A percentile compares a stretch with the other conserved stretches of the same genome.
Conservation (phyloP, 2,113 vertebrate species). For the Reinhardtius hippoglossoides region DNA sequence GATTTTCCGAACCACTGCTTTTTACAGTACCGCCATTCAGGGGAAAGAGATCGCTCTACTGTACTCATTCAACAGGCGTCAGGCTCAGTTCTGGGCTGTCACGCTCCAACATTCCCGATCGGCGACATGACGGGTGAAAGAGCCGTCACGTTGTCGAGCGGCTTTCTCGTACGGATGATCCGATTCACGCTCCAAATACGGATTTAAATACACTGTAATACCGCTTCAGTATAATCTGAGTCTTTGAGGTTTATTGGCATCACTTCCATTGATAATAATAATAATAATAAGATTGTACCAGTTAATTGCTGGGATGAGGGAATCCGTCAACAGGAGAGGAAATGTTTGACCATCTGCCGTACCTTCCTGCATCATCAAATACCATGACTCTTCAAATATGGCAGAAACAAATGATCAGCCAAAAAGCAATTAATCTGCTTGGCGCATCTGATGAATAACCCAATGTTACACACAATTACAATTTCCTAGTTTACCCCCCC, state of each 20-base stretch:
- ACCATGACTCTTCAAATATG: neutral
- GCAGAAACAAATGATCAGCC: neutral
- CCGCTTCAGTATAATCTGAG: neutral
- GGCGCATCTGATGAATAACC: neutral
- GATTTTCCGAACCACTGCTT: conserved; percentile 69
- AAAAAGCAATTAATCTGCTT: neutral
- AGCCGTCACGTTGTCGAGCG: neutral
- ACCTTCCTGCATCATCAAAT: neutral
- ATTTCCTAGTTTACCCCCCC: neutral
- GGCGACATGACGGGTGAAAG: conserved; percentile 27
- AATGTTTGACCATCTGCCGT: neutral
- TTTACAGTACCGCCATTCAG: conserved; percentile 53
- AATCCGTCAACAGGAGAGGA: neutral
- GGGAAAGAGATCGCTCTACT: conserved; percentile 39
- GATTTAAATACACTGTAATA: neutral
- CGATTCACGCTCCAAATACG: neutral
- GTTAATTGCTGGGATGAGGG: neutral
- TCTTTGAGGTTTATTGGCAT: neutral
- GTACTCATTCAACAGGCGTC: conserved; percentile 69
- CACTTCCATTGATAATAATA: neutral
- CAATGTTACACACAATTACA: neutral
- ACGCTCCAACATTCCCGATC: conserved; percentile 35
- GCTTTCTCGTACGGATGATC: neutral
- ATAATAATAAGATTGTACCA: neutral
- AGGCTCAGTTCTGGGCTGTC: conserved; percentile 40